Percentiles rank a stretch among this genome's conserved stretches.
Conservation (phyloP, 1,140 invertebrate genomes). For the Asbolus verrucosus region DNA sequence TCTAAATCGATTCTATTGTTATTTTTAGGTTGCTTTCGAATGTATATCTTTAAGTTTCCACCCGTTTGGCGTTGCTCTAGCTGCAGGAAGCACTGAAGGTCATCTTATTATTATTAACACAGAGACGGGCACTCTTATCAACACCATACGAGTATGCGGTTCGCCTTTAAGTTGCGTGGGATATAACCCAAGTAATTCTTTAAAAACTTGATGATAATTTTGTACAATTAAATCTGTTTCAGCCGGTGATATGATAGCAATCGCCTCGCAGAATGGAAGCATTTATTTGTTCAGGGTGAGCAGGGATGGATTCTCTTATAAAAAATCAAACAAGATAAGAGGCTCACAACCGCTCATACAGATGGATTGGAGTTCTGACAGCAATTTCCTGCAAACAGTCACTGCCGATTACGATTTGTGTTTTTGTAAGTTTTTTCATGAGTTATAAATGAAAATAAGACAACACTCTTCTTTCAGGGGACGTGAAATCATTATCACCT, state of each 20-base stretch:
- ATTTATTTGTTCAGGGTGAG: conserved; percentile 87
- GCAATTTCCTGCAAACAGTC: conserved; percentile 87
- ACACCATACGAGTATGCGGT: conserved; percentile 87
- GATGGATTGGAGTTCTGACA: conserved; percentile 93
- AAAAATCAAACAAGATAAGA: conserved; percentile 87
- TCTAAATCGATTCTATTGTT: not conserved
- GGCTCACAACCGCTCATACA: conserved; percentile 85
- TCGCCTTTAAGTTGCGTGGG: conserved; percentile 85
- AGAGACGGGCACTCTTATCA: conserved; percentile 83
- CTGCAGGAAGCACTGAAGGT: conserved; percentile 89
- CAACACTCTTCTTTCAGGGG: conserved; percentile 73
- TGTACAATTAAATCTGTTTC: conserved; percentile 53
- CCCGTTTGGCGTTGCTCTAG: conserved; percentile 86
- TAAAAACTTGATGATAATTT: not conserved
- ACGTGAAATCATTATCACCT: conserved; percentile 83
- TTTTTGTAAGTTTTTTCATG: conserved; percentile 80
- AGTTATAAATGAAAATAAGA: too few species aligned
- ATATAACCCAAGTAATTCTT: conserved; percentile 83
- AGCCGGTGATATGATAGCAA: conserved; percentile 91
- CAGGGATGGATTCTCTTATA: conserved; percentile 87
- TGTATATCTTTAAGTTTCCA: conserved; percentile 88
- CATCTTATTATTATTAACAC: conserved; percentile 87
- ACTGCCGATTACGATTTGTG: conserved; percentile 93
- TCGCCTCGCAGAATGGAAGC: conserved; percentile 91
- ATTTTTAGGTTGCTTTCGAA: conserved; percentile 77